Percentiles rank a stretch among this genome's conserved stretches.
Conservation (phyloP, 2,113 vertebrate genomes). For the Callithrix jacchus region DNA sequence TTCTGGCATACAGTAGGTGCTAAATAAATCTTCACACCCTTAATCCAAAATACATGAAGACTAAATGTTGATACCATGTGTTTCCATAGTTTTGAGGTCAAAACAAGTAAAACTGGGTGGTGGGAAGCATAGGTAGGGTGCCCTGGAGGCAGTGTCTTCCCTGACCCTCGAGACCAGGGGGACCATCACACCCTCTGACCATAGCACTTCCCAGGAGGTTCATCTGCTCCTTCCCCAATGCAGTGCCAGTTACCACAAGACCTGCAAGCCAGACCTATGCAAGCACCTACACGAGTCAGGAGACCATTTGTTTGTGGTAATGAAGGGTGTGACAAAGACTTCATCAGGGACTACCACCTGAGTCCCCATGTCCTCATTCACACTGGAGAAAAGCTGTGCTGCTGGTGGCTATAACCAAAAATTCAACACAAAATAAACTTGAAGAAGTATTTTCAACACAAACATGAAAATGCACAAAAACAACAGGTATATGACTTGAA, state of each 20-base stretch:
- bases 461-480: not conserved
- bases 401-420: not conserved
- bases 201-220: not conserved
- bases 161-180: not conserved
- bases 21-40: not conserved
- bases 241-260: not conserved
- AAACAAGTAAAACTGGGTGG: not conserved
- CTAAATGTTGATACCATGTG: not conserved
- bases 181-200: not conserved
- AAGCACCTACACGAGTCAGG: not conserved
- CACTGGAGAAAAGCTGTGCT: not conserved
- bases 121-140: not conserved
- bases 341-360: not conserved
- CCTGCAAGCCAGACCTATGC: not conserved
- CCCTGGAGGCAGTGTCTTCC: not conserved
- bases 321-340: not conserved
- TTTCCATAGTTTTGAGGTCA: not conserved
- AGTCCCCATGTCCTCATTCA: not conserved
- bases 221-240: not conserved
- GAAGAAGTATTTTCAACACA: not conserved
- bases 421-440: not conserved
- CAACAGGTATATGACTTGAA: not conserved
- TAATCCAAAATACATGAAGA: not conserved
- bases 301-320: not conserved
- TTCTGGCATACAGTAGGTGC: not conserved